These are phyloP conservation scores for Ctenopoma multispine DNA, from an alignment of 2,797 vertebrate genomes.

Conservation along the genomic window DNA sequence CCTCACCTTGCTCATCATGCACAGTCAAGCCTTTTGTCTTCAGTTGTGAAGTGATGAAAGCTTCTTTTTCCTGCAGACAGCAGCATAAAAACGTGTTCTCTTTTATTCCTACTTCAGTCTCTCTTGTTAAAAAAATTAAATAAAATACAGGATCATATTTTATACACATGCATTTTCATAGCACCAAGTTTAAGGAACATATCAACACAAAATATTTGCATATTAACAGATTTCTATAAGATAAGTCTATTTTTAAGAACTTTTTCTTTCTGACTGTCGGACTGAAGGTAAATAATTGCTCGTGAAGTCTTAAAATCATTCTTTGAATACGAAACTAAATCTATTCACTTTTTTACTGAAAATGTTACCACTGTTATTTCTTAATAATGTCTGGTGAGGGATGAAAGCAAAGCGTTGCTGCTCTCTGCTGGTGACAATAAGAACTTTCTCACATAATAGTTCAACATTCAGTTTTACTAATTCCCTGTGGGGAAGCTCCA, in stretches of 20 bases:
- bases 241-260: too few relatives aligned
- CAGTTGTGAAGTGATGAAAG: slow-evolving; percentile 86
- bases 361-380: too few relatives aligned
- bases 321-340: too few relatives aligned
- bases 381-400: too few relatives aligned
- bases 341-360: too few relatives aligned
- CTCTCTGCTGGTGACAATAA: slow-evolving; percentile 58
- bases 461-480: background rate
- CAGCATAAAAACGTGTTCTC: background rate
- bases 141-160: too few relatives aligned
- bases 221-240: too few relatives aligned
- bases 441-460: background rate
- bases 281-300: too few relatives aligned
- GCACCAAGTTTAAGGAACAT: too few relatives aligned
- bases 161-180: background rate
- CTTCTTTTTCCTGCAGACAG: slow-evolving; percentile 90
- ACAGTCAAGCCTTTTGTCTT: slow-evolving; percentile 83
- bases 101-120: background rate
- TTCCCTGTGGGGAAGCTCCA: fast-evolving
- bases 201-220: background rate
- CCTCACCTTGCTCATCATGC: slow-evolving; percentile 88
- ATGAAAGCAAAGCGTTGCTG: slow-evolving; percentile 21
- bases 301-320: too few relatives aligned
- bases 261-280: too few relatives aligned
- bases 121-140: background rate